Base-by-base conservation (phyloP, 2,888 invertebrate species). In the Biston betularia region DNA sequence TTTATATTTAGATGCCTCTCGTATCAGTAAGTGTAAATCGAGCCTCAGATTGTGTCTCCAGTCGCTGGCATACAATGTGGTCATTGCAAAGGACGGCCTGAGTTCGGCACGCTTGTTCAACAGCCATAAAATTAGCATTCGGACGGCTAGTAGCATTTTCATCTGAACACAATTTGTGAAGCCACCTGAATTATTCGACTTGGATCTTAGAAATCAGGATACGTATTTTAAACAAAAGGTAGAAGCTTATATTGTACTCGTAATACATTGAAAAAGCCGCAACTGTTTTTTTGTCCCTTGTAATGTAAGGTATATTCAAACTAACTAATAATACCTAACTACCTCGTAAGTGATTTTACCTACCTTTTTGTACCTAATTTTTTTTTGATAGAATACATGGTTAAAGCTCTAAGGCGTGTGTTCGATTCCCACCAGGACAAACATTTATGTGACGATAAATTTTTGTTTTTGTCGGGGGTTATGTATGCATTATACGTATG, bases 71-170 rank as follows among this genome's bases (percentile, higher is more conserved):
- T 54, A 54, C 60, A 56, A 35, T 54, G 60, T 65, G 57, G 44
- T 89, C 87, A 85, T 86, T 88, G 89, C 85, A 85, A 86, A 88
- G 89, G 92, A 90, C 90, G 89, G 87, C 86, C 83, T 84, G 82
- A 85, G 85, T 88, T 89, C 89, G 90, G 89, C 90, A 90, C 89
- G 92, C 88, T 93, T 93, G 92, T 89, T 90, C 93, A 92, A 89
- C 93, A 91, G 91, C 92, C 93, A 94, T 93, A 93, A 94, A 94
- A 94, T 94, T 94, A 93, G 93, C 93, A 94, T 94, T 94, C 89
- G 89, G 89, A 86, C 88, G 88, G 86, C 88, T 86, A 89, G 88
- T 92, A 89, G 88, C 87, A 83, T 90, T 92, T 90, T 89, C 89
- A 89, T 88, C 85, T 83, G 82, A 89, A 89, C 83, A 87, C 87